These are phyloP conservation scores for Zelleria hepariella DNA, from an alignment of 2,888 invertebrate species.

Conservation along the genomic window DNA sequence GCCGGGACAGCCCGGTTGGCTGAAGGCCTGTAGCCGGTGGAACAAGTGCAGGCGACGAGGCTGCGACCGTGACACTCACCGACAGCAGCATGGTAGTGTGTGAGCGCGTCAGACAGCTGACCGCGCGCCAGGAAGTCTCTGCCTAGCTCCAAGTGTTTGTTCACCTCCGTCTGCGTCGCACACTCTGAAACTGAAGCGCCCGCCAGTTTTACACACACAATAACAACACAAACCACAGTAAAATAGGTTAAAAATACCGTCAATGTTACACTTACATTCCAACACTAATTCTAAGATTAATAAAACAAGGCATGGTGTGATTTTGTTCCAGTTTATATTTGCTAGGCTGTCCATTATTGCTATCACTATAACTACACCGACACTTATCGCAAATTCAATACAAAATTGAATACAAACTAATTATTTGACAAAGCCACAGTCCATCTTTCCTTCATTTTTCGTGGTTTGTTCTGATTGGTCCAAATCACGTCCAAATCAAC, in stretches of 20 bases:
- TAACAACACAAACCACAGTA: slow-evolving; percentile 14
- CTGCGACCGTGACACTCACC: slow-evolving; percentile 71
- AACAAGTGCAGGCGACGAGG: no score
- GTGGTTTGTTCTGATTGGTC: slow-evolving; percentile 71
- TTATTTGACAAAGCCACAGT: slow-evolving; percentile 57
- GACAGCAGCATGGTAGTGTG: slow-evolving; percentile 98
- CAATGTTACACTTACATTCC: slow-evolving; percentile 70
- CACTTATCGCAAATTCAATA: slow-evolving; percentile 34
- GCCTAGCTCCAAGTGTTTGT: slow-evolving; percentile 94
- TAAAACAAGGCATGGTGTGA: slow-evolving; percentile 77
- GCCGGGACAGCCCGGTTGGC: neutral
- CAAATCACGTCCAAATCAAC: slow-evolving; percentile 52
- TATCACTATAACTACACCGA: slow-evolving; percentile 32
- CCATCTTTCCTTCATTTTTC: slow-evolving; percentile 67
- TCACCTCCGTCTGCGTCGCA: slow-evolving; percentile 83
- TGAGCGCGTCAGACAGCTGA: slow-evolving; percentile 94
- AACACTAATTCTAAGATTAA: slow-evolving; percentile 77
- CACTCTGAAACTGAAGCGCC: slow-evolving; percentile 76
- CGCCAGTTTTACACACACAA: slow-evolving; percentile 17
- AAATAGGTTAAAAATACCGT: slow-evolving; percentile 13
- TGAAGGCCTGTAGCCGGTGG: neutral
- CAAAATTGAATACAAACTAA: slow-evolving; percentile 50
- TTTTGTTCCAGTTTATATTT: slow-evolving; percentile 73
- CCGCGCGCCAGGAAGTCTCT: slow-evolving; percentile 92
- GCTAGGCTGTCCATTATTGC: slow-evolving; percentile 68